Conservation (phyloP, 2,888 invertebrate genomes). For the Dynastes grantii region DNA sequence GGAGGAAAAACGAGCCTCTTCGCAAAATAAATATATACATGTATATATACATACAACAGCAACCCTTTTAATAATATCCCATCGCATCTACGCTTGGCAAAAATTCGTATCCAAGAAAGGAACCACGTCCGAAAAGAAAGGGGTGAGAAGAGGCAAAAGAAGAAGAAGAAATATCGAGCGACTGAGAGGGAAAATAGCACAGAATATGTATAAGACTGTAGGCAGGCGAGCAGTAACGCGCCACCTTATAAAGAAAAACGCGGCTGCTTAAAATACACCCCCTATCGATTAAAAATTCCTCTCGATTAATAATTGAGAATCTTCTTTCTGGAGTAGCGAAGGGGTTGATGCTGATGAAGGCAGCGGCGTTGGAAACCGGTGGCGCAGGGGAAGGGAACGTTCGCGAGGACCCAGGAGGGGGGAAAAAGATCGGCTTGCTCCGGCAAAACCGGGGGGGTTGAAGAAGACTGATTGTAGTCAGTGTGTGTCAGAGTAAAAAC, state of each 20-base stretch:
- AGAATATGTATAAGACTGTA: conserved; percentile 42
- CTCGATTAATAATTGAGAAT: conserved; percentile 63
- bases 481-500: conserved; percentile 70
- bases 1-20: neutral
- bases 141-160: conserved; percentile 26
- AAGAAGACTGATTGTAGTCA: conserved; percentile 70
- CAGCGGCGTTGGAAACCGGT: conserved; percentile 47
- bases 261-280: conserved; percentile 60
- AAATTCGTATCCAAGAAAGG: conserved; percentile 42
- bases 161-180: conserved; percentile 34
- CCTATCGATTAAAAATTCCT: conserved; percentile 63
- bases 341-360: conserved; percentile 58
- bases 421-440: conserved; percentile 50
- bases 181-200: conserved; percentile 45
- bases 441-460: conserved; percentile 58
- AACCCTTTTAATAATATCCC: conserved; percentile 44
- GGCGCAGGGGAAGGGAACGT: conserved; percentile 48
- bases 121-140: conserved; percentile 28
- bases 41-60: conserved; percentile 32
- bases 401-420: conserved; percentile 52
- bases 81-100: conserved; percentile 24
- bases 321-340: conserved; percentile 57
- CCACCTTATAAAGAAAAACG: conserved; percentile 56
- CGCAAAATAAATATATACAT: conserved; percentile 28
- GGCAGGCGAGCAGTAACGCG: conserved; percentile 46